phyloP scores from a whole-genome alignment of 1,140 invertebrate species.

The Diuraphis noxia region DNA sequence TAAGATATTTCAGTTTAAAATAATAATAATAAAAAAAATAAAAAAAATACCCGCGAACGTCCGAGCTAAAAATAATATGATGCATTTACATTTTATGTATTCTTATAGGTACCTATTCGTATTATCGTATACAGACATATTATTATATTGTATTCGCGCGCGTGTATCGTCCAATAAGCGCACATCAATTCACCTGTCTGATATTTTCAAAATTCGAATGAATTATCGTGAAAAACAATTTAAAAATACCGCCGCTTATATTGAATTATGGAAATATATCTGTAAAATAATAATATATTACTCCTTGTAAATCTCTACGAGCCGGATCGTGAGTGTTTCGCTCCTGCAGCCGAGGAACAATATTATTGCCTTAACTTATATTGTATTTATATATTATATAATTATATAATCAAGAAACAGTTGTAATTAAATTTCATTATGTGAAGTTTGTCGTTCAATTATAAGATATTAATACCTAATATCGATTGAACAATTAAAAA shows the following conservation, averaged over 20 bases:
- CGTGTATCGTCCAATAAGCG: not conserved
- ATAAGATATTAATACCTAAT: not conserved
- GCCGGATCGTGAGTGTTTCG: not conserved
- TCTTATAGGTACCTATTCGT: not conserved
- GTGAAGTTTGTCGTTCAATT: not conserved
- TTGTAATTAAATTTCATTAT: not conserved
- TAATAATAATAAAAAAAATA: not conserved
- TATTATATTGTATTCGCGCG: not conserved
- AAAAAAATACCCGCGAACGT: not conserved
- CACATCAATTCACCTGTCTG: constrained; percentile 35
- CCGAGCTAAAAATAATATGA: not conserved
- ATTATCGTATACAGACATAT: not conserved
- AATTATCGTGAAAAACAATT: constrained; percentile 36
- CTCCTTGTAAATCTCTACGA: constrained; percentile 25
- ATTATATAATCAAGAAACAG: not conserved
- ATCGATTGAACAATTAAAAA: not conserved
- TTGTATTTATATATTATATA: not conserved
- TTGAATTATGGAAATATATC: constrained; percentile 26
- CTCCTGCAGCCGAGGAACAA: not conserved
- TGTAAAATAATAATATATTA: constrained; percentile 6
- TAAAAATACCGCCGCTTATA: not conserved
- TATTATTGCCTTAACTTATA: not conserved
- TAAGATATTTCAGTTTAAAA: not conserved
- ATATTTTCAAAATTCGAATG: constrained; percentile 10
- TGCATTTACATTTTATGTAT: not conserved